Base-by-base conservation (phyloP, 2,113 vertebrate genomes). In the Archilochus colubris region DNA sequence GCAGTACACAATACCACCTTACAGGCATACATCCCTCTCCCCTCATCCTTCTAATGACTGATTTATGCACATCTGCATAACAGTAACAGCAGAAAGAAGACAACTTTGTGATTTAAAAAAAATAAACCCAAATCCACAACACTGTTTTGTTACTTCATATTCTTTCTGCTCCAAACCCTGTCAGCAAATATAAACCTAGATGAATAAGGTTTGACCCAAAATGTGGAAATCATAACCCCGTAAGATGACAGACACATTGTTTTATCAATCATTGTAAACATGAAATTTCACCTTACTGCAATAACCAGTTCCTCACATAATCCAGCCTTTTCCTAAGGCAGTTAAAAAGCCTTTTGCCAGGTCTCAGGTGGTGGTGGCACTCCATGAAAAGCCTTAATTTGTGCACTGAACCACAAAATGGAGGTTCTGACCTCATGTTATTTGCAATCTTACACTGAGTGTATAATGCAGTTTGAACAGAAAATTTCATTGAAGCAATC, bases 321-420 rank as follows among this genome's bases (percentile, higher is more conserved):
- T 82, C 46, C 68, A 92, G 10, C 59, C 44, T 92, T 88, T 89
- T 2, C 3, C 83, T 77, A 75, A 55, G 36, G 70, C 69, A 63
- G 51, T 74, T 91, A 93, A 88, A 91, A 88, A 51, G 87, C 69
- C 90, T 92, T 48, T 94, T 91, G 50, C 43, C 72, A 83, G 75
- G 77, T 94, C 86, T 93, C 86, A 89, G 88, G 86, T 93, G 70
- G 77, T 82, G 55, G 82, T 77, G 33, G 69, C 38, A 55, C 50
- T 92, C 44, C 28, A 85, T 82, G 72, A 95, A 96, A 96, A 92
- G 86, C 54, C 80, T 94, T 92, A 85, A 94, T 97, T 93, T 94
- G 91, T 91, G 62, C 82, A 81, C 17, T 94, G 95, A 96, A 92
- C 93, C 91, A 88, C 84, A 96, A 94, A 94, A 96, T 91, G 75